phyloP scores from a whole-genome alignment of 53 echinoderm and acorn worm genomes.

The Antedon mediterranea region DNA sequence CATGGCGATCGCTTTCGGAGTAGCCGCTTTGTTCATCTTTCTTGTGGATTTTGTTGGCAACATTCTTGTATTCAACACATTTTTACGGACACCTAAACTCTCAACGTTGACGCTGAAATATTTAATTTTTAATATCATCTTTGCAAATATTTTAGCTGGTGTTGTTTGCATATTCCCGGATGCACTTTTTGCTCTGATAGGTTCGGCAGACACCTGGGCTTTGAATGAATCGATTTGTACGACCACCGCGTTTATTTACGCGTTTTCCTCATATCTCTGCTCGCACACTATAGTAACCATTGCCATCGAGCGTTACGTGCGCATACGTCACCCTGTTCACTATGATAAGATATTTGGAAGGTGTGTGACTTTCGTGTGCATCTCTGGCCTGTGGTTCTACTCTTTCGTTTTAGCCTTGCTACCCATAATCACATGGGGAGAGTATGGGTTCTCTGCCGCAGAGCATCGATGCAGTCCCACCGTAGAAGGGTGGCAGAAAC shows the following conservation, averaged over 20 bases:
- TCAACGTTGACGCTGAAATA: background rate
- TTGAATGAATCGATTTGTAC: conserved; percentile 36
- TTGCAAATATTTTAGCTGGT: background rate
- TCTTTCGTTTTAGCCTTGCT: conserved; percentile 24
- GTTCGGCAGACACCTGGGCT: background rate
- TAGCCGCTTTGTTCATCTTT: background rate
- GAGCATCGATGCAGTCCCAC: conserved; percentile 21
- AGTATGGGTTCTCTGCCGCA: conserved; percentile 15
- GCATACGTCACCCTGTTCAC: conserved; percentile 39
- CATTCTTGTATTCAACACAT: background rate
- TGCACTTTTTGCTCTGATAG: background rate
- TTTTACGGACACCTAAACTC: background rate
- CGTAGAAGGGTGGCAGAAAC: conserved; percentile 24
- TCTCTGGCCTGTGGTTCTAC: conserved; percentile 38
- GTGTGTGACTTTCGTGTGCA: conserved; percentile 15
- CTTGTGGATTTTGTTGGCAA: background rate
- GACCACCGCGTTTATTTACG: conserved; percentile 27
- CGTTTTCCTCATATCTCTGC: conserved; percentile 33
- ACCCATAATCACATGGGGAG: conserved; percentile 38
- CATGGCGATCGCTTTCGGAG: background rate
- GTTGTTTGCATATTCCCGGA: background rate
- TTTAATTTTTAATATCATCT: background rate
- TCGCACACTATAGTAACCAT: conserved; percentile 18
- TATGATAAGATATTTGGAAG: conserved; percentile 44
- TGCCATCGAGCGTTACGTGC: conserved; percentile 44